Conservation (phyloP, 2,113 vertebrate species). For the Platichthys stellatus region DNA sequence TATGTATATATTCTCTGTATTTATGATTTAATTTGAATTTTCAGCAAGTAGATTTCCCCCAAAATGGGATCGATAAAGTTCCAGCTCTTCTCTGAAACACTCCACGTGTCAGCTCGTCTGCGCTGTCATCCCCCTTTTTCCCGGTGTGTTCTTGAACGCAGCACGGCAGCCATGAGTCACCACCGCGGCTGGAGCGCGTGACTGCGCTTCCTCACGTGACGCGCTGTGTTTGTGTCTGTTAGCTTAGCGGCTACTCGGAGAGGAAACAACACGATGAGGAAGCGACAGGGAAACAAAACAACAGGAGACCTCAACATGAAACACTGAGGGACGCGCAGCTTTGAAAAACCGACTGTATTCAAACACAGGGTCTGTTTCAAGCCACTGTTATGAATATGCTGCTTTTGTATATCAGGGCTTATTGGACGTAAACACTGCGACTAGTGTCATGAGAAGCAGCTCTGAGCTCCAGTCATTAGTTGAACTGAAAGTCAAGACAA, state of each 20-base stretch:
- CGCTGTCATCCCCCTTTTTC: background rate
- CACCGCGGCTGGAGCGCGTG: constrained; percentile 58
- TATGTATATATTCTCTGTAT: too few species aligned
- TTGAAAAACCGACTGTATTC: background rate
- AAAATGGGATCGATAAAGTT: too few species aligned
- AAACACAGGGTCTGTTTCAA: background rate
- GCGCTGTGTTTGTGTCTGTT: constrained; percentile 42
- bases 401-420: background rate
- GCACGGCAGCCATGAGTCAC: constrained; percentile 15
- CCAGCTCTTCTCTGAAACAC: too few species aligned
- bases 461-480: constrained; percentile 23
- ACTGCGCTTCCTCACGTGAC: constrained; percentile 72
- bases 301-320: background rate
- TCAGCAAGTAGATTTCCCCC: too few species aligned
- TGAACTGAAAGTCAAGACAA: constrained; percentile 65
- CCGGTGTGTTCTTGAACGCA: background rate
- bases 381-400: background rate
- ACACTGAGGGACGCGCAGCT: background rate
- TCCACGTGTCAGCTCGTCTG: too few species aligned
- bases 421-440: constrained; percentile 6
- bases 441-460: constrained; percentile 29
- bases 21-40: too few species aligned
- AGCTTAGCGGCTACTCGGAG: background rate
- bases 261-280: constrained; percentile 6
- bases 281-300: constrained; percentile 17